Evolutionary conservation across 1,140 invertebrate genomes (phyloP).

Genomic region (Panagrolaimus sp.): DNA sequence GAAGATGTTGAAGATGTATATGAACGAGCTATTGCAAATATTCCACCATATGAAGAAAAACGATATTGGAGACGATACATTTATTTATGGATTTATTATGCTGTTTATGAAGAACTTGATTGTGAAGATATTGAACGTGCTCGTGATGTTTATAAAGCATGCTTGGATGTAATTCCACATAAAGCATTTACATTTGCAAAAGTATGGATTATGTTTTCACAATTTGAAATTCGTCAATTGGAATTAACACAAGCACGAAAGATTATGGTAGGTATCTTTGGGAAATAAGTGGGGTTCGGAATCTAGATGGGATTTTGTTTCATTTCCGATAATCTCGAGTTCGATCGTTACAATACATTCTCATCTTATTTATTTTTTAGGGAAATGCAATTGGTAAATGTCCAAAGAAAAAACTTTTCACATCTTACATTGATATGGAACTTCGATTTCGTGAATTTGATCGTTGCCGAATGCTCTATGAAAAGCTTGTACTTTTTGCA

Average conservation of each 20-base stretch:
- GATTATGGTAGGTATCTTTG: conserved; percentile 70
- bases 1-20: conserved; percentile 82
- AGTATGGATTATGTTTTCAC: conserved; percentile 91
- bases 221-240: conserved; percentile 94
- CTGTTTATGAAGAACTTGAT: conserved; percentile 91
- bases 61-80: conserved; percentile 91
- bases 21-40: conserved; percentile 91
- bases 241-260: conserved; percentile 80
- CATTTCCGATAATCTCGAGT: too few species aligned
- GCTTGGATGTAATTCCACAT: conserved; percentile 87
- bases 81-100: conserved; percentile 99
- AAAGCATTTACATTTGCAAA: conserved; percentile 98
- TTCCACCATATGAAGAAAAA: conserved; percentile 77
- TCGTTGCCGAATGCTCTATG: conserved; percentile 79
- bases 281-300: conserved; percentile 15
- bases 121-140: conserved; percentile 79
- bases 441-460: conserved; percentile 96
- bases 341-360: too few species aligned
- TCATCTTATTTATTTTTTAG: conserved; percentile 59
- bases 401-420: conserved; percentile 91
- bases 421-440: conserved; percentile 95
- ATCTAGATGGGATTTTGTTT: conserved; percentile 12
- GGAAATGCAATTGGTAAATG: conserved; percentile 87
- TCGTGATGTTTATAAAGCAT: conserved; percentile 82
- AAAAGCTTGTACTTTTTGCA: conserved; percentile 91